A percentile compares a stretch with the other conserved stretches of the same genome.
These are phyloP conservation scores for Noctua fimbriata DNA, from an alignment of 2,888 invertebrate genomes.

Conservation along the genomic window DNA sequence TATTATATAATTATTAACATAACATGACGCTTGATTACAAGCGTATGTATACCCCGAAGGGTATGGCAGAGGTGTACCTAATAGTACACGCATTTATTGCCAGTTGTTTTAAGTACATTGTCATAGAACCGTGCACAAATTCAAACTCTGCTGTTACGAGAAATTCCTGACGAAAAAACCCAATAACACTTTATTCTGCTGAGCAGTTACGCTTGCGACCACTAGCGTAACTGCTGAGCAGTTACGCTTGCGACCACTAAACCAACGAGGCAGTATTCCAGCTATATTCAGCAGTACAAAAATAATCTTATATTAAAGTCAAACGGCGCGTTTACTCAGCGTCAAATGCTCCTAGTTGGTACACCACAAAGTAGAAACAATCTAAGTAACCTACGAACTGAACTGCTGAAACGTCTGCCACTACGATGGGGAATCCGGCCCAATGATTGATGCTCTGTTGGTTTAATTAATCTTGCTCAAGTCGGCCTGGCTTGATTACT, in stretches of 20 bases:
- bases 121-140: background rate
- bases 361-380: constrained; percentile 56
- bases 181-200: too few species aligned
- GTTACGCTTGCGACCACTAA: background rate
- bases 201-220: background rate
- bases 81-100: background rate
- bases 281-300: background rate
- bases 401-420: constrained; percentile 75
- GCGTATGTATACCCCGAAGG: background rate
- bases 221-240: too few species aligned
- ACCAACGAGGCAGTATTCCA: background rate
- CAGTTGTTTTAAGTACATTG: background rate
- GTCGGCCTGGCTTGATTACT: constrained; percentile 81
- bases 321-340: background rate
- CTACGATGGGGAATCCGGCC: constrained; percentile 74
- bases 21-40: too few species aligned
- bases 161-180: background rate
- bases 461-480: constrained; percentile 88
- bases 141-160: background rate
- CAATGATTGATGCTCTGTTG: constrained; percentile 86
- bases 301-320: background rate
- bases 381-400: constrained; percentile 71
- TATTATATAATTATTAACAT: too few species aligned
- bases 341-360: constrained; percentile 43
- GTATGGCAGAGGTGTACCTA: background rate